A percentile compares a stretch with the other conserved stretches of the same genome.
These are phyloP conservation scores for Nesospiza acunhae DNA, from an alignment of 2,113 vertebrate genomes.

Conservation along the genomic window DNA sequence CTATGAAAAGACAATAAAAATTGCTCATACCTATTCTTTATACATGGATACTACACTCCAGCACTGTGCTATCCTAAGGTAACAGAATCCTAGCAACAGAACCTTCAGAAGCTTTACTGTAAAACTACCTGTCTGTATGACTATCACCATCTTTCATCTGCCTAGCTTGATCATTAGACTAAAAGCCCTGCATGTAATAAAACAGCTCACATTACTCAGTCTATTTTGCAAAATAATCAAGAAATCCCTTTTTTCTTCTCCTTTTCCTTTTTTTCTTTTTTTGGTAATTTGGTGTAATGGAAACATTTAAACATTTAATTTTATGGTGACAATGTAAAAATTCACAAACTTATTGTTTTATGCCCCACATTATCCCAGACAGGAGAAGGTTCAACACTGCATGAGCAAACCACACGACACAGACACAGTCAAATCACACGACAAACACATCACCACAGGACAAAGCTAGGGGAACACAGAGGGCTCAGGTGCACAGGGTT, in stretches of 20 bases:
- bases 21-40: not conserved
- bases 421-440: constrained; percentile 87
- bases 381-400: constrained; percentile 93
- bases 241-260: not conserved
- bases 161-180: not conserved
- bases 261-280: no score
- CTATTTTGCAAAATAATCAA: not conserved
- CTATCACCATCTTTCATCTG: not conserved
- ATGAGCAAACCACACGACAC: constrained; percentile 90
- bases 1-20: not conserved
- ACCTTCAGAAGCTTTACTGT: not conserved
- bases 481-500: constrained; percentile 75
- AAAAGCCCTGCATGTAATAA: not conserved
- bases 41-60: not conserved
- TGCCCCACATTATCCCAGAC: constrained; percentile 97
- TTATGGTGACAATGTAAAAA: constrained; percentile 29
- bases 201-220: not conserved
- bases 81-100: not conserved
- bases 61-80: not conserved
- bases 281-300: constrained; percentile 31
- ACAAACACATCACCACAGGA: constrained; percentile 86
- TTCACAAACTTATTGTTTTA: constrained; percentile 66
- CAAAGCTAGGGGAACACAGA: constrained; percentile 85
- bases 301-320: constrained; percentile 55
- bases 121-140: not conserved